Evolutionary conservation across 2,113 vertebrate genomes (phyloP), one percentile per base, ranked within the genome.

Genomic region (Haemorhous mexicanus): DNA sequence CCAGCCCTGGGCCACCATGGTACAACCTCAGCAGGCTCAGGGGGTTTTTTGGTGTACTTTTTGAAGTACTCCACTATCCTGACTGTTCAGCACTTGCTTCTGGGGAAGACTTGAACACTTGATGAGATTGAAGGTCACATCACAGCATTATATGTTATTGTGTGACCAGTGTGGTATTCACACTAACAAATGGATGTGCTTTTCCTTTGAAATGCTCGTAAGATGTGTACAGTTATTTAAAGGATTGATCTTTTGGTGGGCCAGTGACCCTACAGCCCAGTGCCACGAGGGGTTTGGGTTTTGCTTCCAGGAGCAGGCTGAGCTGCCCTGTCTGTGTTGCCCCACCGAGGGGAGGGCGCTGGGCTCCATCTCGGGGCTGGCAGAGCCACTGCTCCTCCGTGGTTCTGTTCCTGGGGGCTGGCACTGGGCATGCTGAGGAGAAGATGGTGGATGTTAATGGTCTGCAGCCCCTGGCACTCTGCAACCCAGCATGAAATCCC

Each of bases 151-250:
- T 75, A 33, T 69, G 55, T 68, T 56, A 23, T 41, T 74, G n/a
- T 28, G 24, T 49, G 59, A 52, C 33, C 32, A 53, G 55, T 72
- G 37, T 86, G 44, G 26, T 74, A 75, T 88, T 89, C 61, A 66
- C 86, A 89, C 24, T 73, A 90, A 72, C 70, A 74, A 63, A 87
- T 66, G 52, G 80, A 47, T 24, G 41, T 80, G 61, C 78, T 96
- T 76, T 78, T 87, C 74, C 12, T 2, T 18, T 78, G 83, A 92
- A 74, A 82, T 72, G 33, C 59, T 67, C 66, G 64, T 90, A 76
- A 52, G 49, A 84, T 53, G 63, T 73, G 53, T 30, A 41, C 68
- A 75, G 90, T 80, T 94, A 91, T 93, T 94, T 85, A 88, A 95
- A 88, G 46, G 53, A 73, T 16, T 83, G 70, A 72, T n/a, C 28